Evolutionary conservation across 1,140 invertebrate species (phyloP), one percentile per base, ranked within the genome.

Genomic region (Eumeta japonica): DNA sequence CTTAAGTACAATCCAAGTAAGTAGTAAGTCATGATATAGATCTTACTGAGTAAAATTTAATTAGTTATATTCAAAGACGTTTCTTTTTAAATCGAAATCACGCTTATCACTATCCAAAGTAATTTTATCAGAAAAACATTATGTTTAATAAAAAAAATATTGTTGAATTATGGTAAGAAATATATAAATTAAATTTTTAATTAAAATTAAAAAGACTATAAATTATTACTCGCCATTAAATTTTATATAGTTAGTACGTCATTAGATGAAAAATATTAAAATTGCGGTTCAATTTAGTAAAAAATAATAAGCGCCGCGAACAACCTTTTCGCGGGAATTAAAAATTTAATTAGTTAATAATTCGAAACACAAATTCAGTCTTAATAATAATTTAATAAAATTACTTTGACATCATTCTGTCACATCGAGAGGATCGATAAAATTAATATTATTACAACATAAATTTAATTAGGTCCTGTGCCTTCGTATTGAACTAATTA

Each of bases 21-120:
- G 41, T 47, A 50, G 37, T 44, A 52, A 55, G 49, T 55, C 49
- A 55, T 46, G 42, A 45, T 48, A 48, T 46, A 51, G 45, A 49
- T 41, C 50, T 52, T 52, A 55, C n/a, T 14, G 46, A 45, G 49
- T 35, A 42, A 44, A 43, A 41, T 33, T 50, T 51, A 55, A 55
- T 43, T 52, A 51, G 41, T 45, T 35, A 43, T 37, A n/a, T n/a
- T n/a, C n/a, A n/a, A 19, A 44, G 28, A 43, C 28, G 41, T 41
- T 32, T 1, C 12, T 31, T 10, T 3, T 10, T 28, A n/a, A 39
- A 13, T 36, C 36, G 33, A 36, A 31, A 30, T 13, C 24, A 39
- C 24, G 16, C 7, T 11, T 11, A 14, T 18, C 28, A 40, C 37
- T 40, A 36, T 33, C 32, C 28, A 33, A 16, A 29, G 19, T 33